phyloP scores from a whole-genome alignment of 2,113 vertebrate species.

The Macheiramphus alcinus region DNA sequence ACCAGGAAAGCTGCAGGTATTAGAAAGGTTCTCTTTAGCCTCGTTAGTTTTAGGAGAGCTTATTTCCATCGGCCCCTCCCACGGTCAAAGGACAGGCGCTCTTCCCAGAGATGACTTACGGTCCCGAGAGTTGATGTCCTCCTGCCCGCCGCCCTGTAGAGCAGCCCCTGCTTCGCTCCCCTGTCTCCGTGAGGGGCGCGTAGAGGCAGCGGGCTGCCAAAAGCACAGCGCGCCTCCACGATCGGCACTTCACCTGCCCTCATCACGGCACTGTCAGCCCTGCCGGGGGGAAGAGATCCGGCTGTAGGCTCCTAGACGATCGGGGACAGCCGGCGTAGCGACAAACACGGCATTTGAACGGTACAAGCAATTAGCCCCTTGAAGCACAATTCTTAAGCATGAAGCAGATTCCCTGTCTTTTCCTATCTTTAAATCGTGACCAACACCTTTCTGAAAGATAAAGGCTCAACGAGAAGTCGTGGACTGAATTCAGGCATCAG shows the following conservation, averaged over 20 bases:
- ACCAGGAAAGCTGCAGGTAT: too few species aligned
- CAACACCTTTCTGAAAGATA: neutral
- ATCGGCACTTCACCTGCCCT: neutral
- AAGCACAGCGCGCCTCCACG: too few species aligned
- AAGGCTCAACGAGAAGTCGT: neutral
- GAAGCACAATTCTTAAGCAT: neutral
- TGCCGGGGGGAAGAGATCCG: neutral
- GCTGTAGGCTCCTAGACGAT: neutral
- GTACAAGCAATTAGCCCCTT: neutral
- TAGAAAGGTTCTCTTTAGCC: neutral
- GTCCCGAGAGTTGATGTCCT: neutral
- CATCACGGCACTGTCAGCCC: neutral
- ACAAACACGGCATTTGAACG: neutral
- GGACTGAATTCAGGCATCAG: neutral
- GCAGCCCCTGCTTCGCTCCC: neutral
- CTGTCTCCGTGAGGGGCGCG: neutral
- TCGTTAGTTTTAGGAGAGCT: neutral
- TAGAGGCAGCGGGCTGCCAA: rapidly evolving
- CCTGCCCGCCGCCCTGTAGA: neutral
- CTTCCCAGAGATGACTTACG: too few species aligned
- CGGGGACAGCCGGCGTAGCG: neutral
- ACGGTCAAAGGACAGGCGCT: neutral
- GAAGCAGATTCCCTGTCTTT: neutral
- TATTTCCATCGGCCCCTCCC: neutral
- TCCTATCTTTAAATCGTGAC: neutral